phyloP scores from a whole-genome alignment of 2,797 vertebrate genomes.

The Octomys mimax region DNA sequence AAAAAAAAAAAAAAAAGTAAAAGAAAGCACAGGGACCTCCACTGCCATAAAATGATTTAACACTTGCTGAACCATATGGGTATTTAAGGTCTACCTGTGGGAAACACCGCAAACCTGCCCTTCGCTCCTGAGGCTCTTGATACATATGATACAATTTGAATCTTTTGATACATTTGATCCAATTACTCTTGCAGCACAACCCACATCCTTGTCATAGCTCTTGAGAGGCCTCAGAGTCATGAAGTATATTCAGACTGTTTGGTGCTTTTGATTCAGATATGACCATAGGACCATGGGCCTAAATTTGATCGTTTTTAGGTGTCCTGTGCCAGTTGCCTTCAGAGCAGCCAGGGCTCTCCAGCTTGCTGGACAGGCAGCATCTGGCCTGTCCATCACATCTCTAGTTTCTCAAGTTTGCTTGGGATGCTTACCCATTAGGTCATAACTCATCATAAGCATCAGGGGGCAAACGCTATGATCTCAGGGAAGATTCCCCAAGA shows the following conservation, averaged over 20 bases:
- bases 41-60: neutral
- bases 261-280: neutral
- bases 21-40: neutral
- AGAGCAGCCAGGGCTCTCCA: no score
- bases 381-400: accelerated
- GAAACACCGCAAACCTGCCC: neutral
- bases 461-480: neutral
- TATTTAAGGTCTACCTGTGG: neutral
- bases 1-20: neutral
- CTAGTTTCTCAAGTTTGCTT: neutral
- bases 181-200: neutral
- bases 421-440: neutral
- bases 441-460: neutral
- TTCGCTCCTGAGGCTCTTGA: neutral
- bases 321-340: neutral
- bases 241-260: neutral
- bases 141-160: no score
- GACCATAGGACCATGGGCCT: neutral
- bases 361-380: neutral
- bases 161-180: neutral
- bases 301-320: neutral
- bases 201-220: neutral
- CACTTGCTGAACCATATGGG: accelerated
- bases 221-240: neutral
- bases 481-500: neutral